Evolutionary conservation across 2,888 invertebrate species (phyloP).

Genomic region (Petrophora chlorosata): DNA sequence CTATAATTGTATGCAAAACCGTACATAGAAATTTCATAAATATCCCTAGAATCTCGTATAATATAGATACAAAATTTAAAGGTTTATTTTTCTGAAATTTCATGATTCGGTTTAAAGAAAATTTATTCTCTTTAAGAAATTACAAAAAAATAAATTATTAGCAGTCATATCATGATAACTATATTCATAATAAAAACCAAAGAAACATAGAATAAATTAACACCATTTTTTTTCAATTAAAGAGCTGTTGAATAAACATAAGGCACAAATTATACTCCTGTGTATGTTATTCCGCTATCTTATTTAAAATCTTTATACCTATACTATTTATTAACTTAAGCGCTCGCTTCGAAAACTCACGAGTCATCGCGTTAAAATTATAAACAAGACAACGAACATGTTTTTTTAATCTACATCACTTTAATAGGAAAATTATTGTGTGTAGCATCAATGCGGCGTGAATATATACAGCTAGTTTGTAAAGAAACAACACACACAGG

Average conservation of each 20-base stretch:
- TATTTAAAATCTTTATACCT: not conserved
- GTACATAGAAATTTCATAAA: too few species aligned
- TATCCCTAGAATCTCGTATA: too few species aligned
- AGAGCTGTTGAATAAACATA: slow-evolving; percentile 15
- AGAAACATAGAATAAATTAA: too few species aligned
- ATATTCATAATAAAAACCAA: too few species aligned
- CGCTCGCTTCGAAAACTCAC: slow-evolving; percentile 21
- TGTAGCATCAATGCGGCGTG: slow-evolving; percentile 35
- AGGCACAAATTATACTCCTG: too few species aligned
- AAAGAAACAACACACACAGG: slow-evolving; percentile 56
- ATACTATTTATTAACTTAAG: slow-evolving; percentile 15
- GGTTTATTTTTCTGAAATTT: too few species aligned
- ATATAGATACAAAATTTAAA: too few species aligned
- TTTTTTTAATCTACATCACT: slow-evolving; percentile 32
- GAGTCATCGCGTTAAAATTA: slow-evolving; percentile 26
- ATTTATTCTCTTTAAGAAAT: too few species aligned
- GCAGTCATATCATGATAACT: too few species aligned
- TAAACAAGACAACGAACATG: slow-evolving; percentile 31
- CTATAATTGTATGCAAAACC: too few species aligned
- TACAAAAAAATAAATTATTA: too few species aligned
- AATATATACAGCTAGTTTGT: slow-evolving; percentile 52
- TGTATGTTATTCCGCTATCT: slow-evolving; percentile 1
- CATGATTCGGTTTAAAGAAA: too few species aligned
- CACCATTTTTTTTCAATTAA: slow-evolving; percentile 3
- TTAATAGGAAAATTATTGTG: slow-evolving; percentile 36